These are phyloP conservation scores for Araneus ventricosus DNA, from an alignment of 1,140 invertebrate species.

Conservation along the genomic window DNA sequence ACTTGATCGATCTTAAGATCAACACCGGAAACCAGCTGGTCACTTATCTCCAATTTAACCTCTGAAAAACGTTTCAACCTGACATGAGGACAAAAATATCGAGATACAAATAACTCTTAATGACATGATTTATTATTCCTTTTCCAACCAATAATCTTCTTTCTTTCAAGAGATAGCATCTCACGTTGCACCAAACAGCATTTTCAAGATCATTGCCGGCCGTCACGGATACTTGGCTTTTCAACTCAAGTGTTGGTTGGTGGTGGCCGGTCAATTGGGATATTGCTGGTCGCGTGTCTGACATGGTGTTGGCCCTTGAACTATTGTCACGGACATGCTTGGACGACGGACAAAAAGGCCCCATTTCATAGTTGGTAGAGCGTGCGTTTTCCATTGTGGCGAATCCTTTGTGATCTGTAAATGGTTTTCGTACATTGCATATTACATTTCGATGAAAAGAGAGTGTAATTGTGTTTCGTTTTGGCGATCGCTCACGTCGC, in stretches of 20 bases:
- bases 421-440: constrained; percentile 52
- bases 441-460: constrained; percentile 18
- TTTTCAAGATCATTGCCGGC: constrained; percentile 15
- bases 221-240: constrained; percentile 59
- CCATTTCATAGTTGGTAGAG: constrained; percentile 62
- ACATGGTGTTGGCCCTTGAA: constrained; percentile 5
- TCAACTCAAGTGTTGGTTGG: no score
- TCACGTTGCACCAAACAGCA: not conserved
- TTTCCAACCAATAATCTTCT: constrained; percentile 21
- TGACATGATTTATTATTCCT: constrained; percentile 19
- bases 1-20: not conserved
- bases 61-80: constrained; percentile 18
- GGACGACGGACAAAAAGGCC: constrained; percentile 59
- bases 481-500: not conserved
- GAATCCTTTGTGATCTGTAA: constrained; percentile 48
- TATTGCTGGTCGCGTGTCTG: constrained; percentile 61
- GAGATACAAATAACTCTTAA: not conserved
- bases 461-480: constrained; percentile 33
- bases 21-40: not conserved
- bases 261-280: not conserved
- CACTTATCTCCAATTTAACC: constrained; percentile 24
- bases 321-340: constrained; percentile 64
- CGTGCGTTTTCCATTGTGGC: constrained; percentile 14
- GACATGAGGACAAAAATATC: not conserved
- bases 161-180: not conserved